Evolutionary conservation across 2,888 invertebrate species (phyloP), one percentile per base, ranked within the genome.

Genomic region (Tanypteryx hageni): DNA sequence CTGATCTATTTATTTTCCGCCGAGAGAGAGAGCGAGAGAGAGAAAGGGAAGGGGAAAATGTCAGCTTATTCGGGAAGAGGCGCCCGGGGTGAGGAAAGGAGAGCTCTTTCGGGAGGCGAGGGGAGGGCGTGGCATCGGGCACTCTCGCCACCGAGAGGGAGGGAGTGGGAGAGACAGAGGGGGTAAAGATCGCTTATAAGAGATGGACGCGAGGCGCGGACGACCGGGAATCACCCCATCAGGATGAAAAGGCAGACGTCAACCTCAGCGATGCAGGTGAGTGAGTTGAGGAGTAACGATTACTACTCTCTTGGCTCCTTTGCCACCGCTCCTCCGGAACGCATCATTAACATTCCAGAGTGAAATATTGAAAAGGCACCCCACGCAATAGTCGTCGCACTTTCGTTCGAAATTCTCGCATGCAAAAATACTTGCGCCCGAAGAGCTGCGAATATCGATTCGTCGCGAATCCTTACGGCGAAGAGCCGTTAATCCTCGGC

Each of bases 121-220:
- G 44, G 44, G 44, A 44, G 44, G 44, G 44, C 44, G 44, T 44
- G 1, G 44, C 3, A 44, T 3, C 44, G 44, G 44, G 44, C 5
- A 5, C 44, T 44, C 44, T n/a, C n/a, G n/a, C n/a, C n/a, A n/a
- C n/a, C n/a, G n/a, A n/a, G n/a, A n/a, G 68, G n/a, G 68, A 76
- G 13, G 76, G 76, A 22, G 22, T 27, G 22, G 76, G 76, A 22
- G 27, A 27, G 27, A 22, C 9, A 10, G 68, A n/a, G 68, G n/a
- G 68, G 68, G 68, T 68, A 68, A 68, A 22, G 68, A 68, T 68
- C 68, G 68, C 68, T 68, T 76, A 76, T 76, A 76, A 76, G 27
- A 76, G 76, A 76, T 76, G 76, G 13, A 76, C 76, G 44, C 44
- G 3, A 27, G 22, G 27, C 7, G 16, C 13, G 16, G 27, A 76